Base-by-base conservation (phyloP, 2,888 invertebrate species). In the Zootermopsis nevadensis region DNA sequence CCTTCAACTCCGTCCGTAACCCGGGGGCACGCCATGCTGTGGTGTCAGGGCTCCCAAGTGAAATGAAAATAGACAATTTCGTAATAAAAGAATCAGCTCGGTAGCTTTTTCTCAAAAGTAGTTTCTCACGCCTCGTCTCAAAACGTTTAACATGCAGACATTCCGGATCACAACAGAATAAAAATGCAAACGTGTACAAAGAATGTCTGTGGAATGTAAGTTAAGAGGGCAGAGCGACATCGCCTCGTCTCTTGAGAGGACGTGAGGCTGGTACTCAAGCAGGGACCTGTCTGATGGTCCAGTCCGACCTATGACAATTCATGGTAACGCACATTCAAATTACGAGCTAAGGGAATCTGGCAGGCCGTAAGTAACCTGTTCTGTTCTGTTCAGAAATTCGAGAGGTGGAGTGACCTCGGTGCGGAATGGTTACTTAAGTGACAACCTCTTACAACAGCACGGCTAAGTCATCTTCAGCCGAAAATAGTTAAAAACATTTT, bases 71-170 rank as follows among this genome's bases (percentile, higher is more conserved):
- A 33, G 15, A 33, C 19, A 33, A 69, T 10, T 67, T 35, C 10
- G 33, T 33, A 69, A 69, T 69, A 35, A 8, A 22, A 74, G 74
- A 38, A 74, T 74, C 38, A 42, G n/a, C 74, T n/a, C 27, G 38
- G n/a, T 24, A 4, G 24, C 42, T n/a, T 1, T 33, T 31, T 33
- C 33, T 69, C 19, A 69, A 66, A 69, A 69, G 33, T n/a, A 74
- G 24, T 74, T 74, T 74, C 74, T 42, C 74, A 74, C 74, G 74
- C 35, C 74, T 74, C 22, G 74, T 38, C 38, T 42, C 22, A 74
- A 74, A 74, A 74, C 74, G 38, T 74, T 74, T 74, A 38, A 74
- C 74, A 74, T 74, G 74, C 74, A 74, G 35, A 42, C 74, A 74
- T 74, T 38, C 74, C 74, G 24, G 74, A 7, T 15, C 74, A 38